Evolutionary conservation across 2,888 invertebrate species (phyloP).

Genomic region (Achlya flavicornis): DNA sequence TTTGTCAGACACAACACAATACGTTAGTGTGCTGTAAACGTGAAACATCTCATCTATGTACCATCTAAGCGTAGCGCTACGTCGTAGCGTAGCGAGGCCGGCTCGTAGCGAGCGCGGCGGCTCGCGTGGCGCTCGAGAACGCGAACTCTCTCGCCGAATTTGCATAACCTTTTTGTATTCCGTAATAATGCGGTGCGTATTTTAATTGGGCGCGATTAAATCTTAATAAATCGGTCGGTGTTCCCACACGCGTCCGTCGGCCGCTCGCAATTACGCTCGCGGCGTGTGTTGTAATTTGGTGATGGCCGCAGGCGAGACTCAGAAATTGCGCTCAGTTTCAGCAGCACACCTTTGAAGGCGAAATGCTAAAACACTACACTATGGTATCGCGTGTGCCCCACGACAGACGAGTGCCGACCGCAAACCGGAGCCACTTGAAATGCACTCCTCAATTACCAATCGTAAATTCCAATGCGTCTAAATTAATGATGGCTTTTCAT

Average conservation of each 20-base stretch:
- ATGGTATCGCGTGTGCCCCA: conserved; percentile 64
- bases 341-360: conserved; percentile 50
- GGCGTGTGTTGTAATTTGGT: conserved; percentile 74
- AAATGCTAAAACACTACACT: conserved; percentile 41
- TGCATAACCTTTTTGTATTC: conserved; percentile 70
- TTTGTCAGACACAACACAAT: no score
- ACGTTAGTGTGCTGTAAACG: neutral
- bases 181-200: conserved; percentile 72
- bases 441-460: conserved; percentile 79
- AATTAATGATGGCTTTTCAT: conserved; percentile 55
- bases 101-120: conserved; percentile 41
- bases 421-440: conserved; percentile 61
- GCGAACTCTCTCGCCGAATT: conserved; percentile 45
- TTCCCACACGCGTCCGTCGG: conserved; percentile 69
- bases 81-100: conserved; percentile 7
- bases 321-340: conserved; percentile 71
- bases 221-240: conserved; percentile 78
- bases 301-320: conserved; percentile 67
- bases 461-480: conserved; percentile 73
- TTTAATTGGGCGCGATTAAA: conserved; percentile 80
- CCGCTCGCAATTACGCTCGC: conserved; percentile 71
- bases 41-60: neutral
- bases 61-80: conserved; percentile 45
- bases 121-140: conserved; percentile 44
- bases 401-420: conserved; percentile 52